A percentile compares a stretch with the other conserved stretches of the same genome.
phyloP scores from a whole-genome alignment of 2,888 invertebrate genomes.

The Hirudinaria manillensis region DNA sequence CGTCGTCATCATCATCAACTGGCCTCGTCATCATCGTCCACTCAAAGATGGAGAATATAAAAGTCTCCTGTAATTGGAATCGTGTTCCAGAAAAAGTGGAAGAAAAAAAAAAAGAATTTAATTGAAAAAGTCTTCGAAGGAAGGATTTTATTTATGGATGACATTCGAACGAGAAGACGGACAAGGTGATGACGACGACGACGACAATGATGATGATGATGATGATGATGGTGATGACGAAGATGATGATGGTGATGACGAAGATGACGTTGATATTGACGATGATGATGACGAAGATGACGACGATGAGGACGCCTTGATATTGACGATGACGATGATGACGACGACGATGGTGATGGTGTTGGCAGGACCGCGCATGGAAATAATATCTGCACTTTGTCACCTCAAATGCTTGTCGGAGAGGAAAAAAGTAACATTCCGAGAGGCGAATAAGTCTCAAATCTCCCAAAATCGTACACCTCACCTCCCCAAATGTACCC shows the following conservation, averaged over 20 bases:
- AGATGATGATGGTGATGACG: not conserved
- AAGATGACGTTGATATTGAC: too few relatives aligned
- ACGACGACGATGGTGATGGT: not conserved
- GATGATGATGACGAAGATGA: not conserved
- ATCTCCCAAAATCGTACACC: too few relatives aligned
- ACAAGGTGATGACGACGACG: conserved; percentile 17
- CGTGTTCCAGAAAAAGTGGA: too few relatives aligned
- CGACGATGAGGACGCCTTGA: not conserved
- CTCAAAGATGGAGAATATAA: not conserved
- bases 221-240: conserved; percentile 6
- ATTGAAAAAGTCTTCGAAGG: too few relatives aligned
- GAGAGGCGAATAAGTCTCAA: too few relatives aligned
- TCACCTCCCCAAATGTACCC: too few relatives aligned
- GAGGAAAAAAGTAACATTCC: too few relatives aligned
- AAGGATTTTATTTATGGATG: too few relatives aligned
- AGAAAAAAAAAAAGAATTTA: too few relatives aligned
- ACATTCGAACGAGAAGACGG: not conserved
- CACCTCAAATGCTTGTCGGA: too few relatives aligned
- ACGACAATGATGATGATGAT: conserved; percentile 14
- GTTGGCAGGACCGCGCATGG: not conserved
- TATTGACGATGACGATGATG: not conserved
- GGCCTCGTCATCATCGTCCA: not conserved
- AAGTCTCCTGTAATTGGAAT: too few relatives aligned
- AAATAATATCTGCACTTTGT: too few relatives aligned
- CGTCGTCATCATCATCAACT: conserved; percentile 16